Evolutionary conservation across 2,113 vertebrate species (phyloP).

Genomic region (Callopanchax toddi): DNA sequence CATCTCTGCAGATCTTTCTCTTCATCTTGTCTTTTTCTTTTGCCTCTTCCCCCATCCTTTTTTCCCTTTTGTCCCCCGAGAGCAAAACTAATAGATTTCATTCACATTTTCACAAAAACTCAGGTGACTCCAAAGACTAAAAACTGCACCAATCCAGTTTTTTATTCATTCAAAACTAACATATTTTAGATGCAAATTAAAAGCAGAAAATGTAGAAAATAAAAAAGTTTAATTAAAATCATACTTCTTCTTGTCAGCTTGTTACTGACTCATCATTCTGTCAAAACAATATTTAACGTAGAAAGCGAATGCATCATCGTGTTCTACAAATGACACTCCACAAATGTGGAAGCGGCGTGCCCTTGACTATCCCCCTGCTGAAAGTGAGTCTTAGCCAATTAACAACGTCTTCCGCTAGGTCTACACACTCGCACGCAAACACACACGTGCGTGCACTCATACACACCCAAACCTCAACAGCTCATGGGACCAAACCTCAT

Average conservation of each 20-base stretch:
- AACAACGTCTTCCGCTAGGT: conserved; percentile 75
- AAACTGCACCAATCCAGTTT: conserved; percentile 29
- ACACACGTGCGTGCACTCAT: conserved; percentile 47
- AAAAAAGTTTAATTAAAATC: conserved; percentile 37
- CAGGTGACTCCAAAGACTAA: conserved; percentile 45
- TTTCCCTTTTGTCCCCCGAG: conserved; percentile 49
- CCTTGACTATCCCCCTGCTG: conserved; percentile 77
- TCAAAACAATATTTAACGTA: conserved; percentile 52
- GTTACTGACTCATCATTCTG: conserved; percentile 67
- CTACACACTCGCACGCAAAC: conserved; percentile 59
- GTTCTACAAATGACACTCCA: conserved; percentile 56
- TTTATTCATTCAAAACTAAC: conserved; percentile 15
- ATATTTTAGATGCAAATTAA: conserved; percentile 32
- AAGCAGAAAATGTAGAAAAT: conserved; percentile 37
- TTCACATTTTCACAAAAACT: conserved; percentile 51
- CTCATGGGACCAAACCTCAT: conserved; percentile 81
- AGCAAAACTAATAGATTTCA: conserved; percentile 50
- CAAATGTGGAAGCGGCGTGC: conserved; percentile 65
- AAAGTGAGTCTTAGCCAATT: conserved; percentile 81
- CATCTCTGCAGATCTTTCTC: background rate
- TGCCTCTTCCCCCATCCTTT: background rate
- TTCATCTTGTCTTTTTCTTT: conserved; percentile 7
- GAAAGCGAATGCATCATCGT: conserved; percentile 45
- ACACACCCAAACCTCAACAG: conserved; percentile 61
- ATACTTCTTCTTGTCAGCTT: conserved; percentile 49